Evolutionary conservation across 2,113 vertebrate species (phyloP).

Genomic region (Charina bottae): DNA sequence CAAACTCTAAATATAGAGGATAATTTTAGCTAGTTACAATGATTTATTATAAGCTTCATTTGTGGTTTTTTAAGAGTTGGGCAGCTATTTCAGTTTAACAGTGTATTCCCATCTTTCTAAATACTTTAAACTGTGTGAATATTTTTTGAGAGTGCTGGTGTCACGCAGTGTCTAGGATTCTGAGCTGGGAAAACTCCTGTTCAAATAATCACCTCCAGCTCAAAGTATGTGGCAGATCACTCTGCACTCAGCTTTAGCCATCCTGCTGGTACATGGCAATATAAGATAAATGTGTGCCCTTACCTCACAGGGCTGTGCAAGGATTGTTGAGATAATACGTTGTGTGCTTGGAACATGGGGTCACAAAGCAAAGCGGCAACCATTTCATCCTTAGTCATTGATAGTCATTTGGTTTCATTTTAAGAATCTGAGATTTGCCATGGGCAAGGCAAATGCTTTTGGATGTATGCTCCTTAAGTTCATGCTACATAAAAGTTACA

Average conservation of each 20-base stretch:
- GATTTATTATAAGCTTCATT: not conserved
- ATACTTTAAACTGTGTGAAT: not conserved
- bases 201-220: not conserved
- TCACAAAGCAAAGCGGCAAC: not conserved
- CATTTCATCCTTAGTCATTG: not conserved
- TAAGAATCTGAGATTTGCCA: slow-evolving; percentile 6
- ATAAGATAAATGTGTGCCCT: not conserved
- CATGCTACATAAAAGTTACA: not conserved
- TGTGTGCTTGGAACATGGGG: not conserved
- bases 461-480: not conserved
- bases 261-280: not conserved
- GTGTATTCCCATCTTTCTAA: not conserved
- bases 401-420: not conserved
- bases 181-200: not conserved
- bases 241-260: not conserved
- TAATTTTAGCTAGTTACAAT: not conserved
- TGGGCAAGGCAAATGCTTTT: not conserved
- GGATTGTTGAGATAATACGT: not conserved
- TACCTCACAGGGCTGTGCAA: not conserved
- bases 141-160: not conserved
- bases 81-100: slow-evolving; percentile 12
- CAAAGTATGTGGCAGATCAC: not conserved
- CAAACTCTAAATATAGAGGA: not conserved
- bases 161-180: not conserved
- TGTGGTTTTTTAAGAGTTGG: slow-evolving; percentile 2